Evolutionary conservation across 2,797 vertebrate genomes (phyloP), one percentile per base, ranked within the genome.

Genomic region (Lates japonicus): DNA sequence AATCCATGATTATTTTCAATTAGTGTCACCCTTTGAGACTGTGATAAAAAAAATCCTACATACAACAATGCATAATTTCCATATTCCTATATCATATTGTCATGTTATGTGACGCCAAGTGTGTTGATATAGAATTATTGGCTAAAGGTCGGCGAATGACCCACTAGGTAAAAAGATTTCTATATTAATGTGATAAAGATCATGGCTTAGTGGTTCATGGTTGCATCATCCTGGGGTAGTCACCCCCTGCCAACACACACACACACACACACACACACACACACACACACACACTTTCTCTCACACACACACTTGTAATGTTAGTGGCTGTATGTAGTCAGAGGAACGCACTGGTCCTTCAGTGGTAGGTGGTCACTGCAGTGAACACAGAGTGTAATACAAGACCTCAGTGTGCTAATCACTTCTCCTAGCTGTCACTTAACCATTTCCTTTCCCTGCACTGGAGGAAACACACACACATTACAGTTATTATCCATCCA

Each of bases 351-450:
- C 22, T 9, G 33, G 37, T 80, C 57, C 7, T 6, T 42, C 77
- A 70, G 67, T 46, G 29, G 46, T 81, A 31, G 55, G 48, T 37
- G 49, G 41, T 62, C 78, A 67, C 67, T 80, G 65, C 37, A 22
- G 19, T 80, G 37, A 85, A 77, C 66, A 39, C 5, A 0, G 74
- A 73, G 66, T 83, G 89, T 92, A 93, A 93, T 89, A 85, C 78
- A 90, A 93, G 80, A 90, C 82, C 68, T 67, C 52, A 31, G 54
- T 75, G 79, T 78, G 71, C 88, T 92, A 92, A 92, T 92, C 89
- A 91, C 89, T 89, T 87, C 82, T 90, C 76, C 25, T 46, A 76
- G 88, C 91, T 91, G 91, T 92, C 91, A 93, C 83, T 91, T 92
- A 92, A 89, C 90, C 84, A 93, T 92, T 93, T 93, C 93, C 92